Evolutionary conservation across 2,888 invertebrate species (phyloP).

Genomic region (Ophion obscuratus): DNA sequence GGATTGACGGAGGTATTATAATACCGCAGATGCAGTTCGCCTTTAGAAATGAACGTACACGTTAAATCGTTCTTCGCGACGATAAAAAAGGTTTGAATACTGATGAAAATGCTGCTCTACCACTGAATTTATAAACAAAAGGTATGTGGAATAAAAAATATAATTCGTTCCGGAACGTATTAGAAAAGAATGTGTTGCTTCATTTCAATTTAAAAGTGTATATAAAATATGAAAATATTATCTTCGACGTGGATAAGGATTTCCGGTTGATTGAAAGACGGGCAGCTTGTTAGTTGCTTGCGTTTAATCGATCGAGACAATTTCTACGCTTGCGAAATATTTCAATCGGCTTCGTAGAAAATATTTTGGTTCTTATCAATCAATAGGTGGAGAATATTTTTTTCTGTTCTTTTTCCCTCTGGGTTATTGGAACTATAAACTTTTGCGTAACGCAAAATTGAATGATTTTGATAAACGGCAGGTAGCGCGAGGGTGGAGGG

Average conservation of each 20-base stretch:
- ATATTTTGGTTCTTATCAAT: not conserved
- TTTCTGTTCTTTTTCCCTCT: no score
- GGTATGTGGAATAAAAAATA: not conserved
- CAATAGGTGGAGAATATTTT: no score
- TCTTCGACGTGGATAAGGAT: not conserved
- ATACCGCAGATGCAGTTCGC: conserved; percentile 3
- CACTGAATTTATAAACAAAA: no score
- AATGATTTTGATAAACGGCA: no score
- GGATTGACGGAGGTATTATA: conserved; percentile 2
- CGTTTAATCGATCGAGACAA: not conserved
- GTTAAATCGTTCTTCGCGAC: not conserved
- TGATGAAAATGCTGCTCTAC: not conserved
- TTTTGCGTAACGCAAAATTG: no score
- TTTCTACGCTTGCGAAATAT: not conserved
- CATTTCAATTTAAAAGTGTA: not conserved
- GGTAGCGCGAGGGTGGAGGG: no score
- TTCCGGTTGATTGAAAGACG: not conserved
- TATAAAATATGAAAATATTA: not conserved
- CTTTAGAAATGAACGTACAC: not conserved
- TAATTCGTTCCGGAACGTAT: not conserved
- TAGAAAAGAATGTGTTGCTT: not conserved
- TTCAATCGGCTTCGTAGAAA: not conserved
- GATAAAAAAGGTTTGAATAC: not conserved
- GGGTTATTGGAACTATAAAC: no score
- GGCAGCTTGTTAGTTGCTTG: not conserved